Evolutionary conservation across 2,888 invertebrate species (phyloP).

Genomic region (Embidobia sp.): DNA sequence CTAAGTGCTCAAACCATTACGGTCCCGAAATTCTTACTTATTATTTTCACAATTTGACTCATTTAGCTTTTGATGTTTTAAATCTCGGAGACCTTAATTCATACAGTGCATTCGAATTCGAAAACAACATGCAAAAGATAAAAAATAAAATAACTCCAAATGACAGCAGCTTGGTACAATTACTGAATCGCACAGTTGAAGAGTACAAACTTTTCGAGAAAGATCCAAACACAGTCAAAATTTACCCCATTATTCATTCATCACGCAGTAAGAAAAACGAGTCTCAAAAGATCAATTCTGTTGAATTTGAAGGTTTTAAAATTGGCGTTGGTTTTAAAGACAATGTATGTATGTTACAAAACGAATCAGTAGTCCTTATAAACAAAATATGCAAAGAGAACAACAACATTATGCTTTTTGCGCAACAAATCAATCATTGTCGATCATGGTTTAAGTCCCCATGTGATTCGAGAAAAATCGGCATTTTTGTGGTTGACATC

Average conservation of each 20-base stretch:
- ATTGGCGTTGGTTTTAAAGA: constrained; percentile 1
- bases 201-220: neutral
- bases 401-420: neutral
- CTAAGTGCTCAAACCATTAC: constrained; percentile 45
- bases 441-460: neutral
- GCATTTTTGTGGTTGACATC: constrained; percentile 1
- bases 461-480: constrained; percentile 5
- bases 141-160: constrained; percentile 26
- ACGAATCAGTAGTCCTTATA: neutral
- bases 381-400: neutral
- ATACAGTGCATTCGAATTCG: constrained; percentile 25
- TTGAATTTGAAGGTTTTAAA: neutral
- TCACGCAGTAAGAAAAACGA: neutral
- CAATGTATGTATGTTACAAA: neutral
- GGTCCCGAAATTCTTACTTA: constrained; percentile 65
- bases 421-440: neutral
- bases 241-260: constrained; percentile 2
- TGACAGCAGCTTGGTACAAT: constrained; percentile 10
- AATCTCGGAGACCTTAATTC: constrained; percentile 18
- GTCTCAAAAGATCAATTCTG: neutral
- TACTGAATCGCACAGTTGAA: constrained; percentile 14
- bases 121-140: constrained; percentile 6
- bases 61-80: constrained; percentile 59
- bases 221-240: neutral
- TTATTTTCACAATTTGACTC: constrained; percentile 69